phyloP scores from a whole-genome alignment of 2,113 vertebrate species.

The Hippocampus zosterae region DNA sequence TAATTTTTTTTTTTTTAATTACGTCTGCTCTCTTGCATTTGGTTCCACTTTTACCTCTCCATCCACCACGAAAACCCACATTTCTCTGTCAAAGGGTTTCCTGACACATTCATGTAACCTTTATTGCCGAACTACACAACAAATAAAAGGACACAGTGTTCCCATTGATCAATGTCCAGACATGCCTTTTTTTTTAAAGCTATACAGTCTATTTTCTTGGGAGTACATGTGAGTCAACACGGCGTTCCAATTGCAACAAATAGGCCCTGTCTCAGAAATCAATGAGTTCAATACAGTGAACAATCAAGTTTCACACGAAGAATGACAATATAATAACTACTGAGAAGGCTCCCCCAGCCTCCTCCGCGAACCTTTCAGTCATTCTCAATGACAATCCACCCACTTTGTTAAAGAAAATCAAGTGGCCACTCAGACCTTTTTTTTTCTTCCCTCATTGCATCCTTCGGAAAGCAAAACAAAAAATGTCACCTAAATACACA shows the following conservation, averaged over 20 bases:
- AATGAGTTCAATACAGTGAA: conserved; percentile 22
- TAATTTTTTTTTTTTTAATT: no score
- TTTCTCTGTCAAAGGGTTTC: background rate
- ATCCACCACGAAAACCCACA: no score
- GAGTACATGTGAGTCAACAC: conserved; percentile 4
- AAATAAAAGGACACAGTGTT: background rate
- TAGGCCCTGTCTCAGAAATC: conserved; percentile 35
- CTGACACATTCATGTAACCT: background rate
- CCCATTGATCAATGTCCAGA: conserved; percentile 15
- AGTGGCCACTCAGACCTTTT: background rate
- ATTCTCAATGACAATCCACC: conserved; percentile 3
- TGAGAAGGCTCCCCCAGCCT: no score
- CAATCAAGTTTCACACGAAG: conserved; percentile 30
- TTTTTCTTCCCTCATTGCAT: background rate
- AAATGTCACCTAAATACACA: no score
- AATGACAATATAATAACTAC: conserved; percentile 27
- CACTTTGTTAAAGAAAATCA: conserved; percentile 5
- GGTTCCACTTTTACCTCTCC: no score
- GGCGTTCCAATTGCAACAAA: conserved; percentile 25
- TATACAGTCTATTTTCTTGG: background rate
- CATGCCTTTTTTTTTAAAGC: background rate
- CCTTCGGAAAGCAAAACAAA: conserved; percentile 6
- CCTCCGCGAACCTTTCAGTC: conserved; percentile 8
- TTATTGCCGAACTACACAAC: background rate
- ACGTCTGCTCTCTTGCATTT: no score